A percentile compares a stretch with the other conserved stretches of the same genome.
phyloP scores from a whole-genome alignment of 2,113 vertebrate species.

The Poecilia latipinna region DNA sequence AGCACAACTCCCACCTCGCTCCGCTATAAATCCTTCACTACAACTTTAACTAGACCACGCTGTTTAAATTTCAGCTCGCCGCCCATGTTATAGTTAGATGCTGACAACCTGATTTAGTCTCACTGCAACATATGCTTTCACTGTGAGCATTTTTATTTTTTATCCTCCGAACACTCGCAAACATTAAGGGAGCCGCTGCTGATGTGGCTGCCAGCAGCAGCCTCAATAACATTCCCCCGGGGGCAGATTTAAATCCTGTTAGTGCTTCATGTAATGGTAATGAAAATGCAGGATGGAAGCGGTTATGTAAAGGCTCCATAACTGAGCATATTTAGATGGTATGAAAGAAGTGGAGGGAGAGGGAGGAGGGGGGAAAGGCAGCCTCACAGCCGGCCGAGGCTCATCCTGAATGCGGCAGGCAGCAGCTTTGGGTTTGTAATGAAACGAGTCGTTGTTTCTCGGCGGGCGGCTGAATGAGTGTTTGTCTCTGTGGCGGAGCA shows the following conservation, averaged over 20 bases:
- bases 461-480: constrained; percentile 32
- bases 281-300: constrained; percentile 20
- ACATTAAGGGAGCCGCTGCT: constrained; percentile 16
- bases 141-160: constrained; percentile 4
- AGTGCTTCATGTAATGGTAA: constrained; percentile 7
- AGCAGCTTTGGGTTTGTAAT: constrained; percentile 29
- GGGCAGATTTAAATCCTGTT: constrained; percentile 60
- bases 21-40: constrained; percentile 31
- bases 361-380: not conserved
- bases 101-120: constrained; percentile 37
- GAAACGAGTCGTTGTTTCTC: constrained; percentile 41
- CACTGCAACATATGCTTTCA: constrained; percentile 28
- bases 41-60: constrained; percentile 45
- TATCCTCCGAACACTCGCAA: constrained; percentile 17
- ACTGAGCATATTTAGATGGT: not conserved
- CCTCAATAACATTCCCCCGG: constrained; percentile 70
- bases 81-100: constrained; percentile 22
- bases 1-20: not conserved
- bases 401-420: constrained; percentile 9
- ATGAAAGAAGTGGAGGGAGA: not conserved
- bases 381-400: not conserved
- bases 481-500: constrained; percentile 28
- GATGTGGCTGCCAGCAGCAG: constrained; percentile 31
- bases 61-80: constrained; percentile 20
- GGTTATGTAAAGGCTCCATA: constrained; percentile 14